Evolutionary conservation across 2,888 invertebrate species (phyloP), one percentile per base, ranked within the genome.

Genomic region (Drosophila sordidula): DNA sequence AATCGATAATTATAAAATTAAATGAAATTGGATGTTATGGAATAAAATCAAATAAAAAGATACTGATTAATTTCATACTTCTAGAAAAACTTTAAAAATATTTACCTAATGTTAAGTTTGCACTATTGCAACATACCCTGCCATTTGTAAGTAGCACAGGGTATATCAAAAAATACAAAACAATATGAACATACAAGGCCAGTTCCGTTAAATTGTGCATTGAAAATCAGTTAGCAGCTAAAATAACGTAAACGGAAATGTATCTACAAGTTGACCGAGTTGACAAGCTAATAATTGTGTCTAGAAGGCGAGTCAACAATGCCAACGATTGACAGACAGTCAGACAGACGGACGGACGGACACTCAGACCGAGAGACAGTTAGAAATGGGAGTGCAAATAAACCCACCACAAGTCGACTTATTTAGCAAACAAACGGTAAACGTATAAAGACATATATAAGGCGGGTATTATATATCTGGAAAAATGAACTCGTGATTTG

Each of bases 141-240:
- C 18, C 42, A 32, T 12, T 6, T 14, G 32, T 38, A 59, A 50
- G 46, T 18, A 39, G 39, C 41, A 22, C 16, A 32, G 26, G 34
- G 25, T 16, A 32, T 34, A 16, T 58, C 36, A 46, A 50, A 62
- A 68, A 47, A 36, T 22, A 26, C 36, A 32, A 57, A 34, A 29
- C 4, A 47, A 42, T 58, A 45, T 52, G 22, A 38, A 18, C 32
- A 45, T 59, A 41, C 83, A 77, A 85, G 85, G 85, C 73, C 68
- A 85, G 87, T 85, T 85, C 85, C 89, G 89, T 68, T 22, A 68
- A 68, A 62, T 38, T 71, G 59, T 74, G 73, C 71, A 80, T 70
- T 75, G 72, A 55, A 75, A 80, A 84, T 86, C 73, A 80, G 84
- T 86, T 86, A 62, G 70, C 71, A 68, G 66, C 59, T 41, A 18